These are phyloP conservation scores for Numenius arquata DNA, from an alignment of 2,113 vertebrate genomes.

Conservation along the genomic window DNA sequence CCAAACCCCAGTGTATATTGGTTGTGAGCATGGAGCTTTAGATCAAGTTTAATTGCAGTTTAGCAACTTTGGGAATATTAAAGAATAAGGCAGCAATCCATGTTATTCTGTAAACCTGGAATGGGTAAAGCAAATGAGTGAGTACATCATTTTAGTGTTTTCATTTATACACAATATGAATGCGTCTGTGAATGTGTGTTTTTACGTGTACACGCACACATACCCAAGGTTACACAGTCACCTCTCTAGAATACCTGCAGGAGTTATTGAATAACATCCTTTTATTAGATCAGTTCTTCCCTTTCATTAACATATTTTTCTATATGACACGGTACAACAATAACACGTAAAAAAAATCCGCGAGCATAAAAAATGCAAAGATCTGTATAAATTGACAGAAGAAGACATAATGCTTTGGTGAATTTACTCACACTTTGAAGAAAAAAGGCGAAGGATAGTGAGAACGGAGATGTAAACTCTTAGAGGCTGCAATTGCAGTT, in stretches of 20 bases:
- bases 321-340: not conserved
- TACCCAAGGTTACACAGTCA: not conserved
- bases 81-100: not conserved
- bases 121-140: not conserved
- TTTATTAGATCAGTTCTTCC: not conserved
- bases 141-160: not conserved
- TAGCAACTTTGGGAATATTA: not conserved
- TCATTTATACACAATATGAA: not conserved
- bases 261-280: not conserved
- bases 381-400: not conserved
- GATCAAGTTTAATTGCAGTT: not conserved
- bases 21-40: not conserved
- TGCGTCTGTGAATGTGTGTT: not conserved
- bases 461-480: not conserved
- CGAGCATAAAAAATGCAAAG: not conserved
- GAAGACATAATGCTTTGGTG: not conserved
- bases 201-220: not conserved
- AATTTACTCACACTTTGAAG: not conserved
- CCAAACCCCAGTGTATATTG: not conserved
- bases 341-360: not conserved
- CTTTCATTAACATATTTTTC: not conserved
- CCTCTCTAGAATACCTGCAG: not conserved
- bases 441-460: not conserved
- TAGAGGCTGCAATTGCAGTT: not conserved
- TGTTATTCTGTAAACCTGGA: not conserved